Percentiles rank a stretch among this genome's conserved stretches.
phyloP scores from a whole-genome alignment of 1,140 invertebrate species.

The Batillaria attramentaria region DNA sequence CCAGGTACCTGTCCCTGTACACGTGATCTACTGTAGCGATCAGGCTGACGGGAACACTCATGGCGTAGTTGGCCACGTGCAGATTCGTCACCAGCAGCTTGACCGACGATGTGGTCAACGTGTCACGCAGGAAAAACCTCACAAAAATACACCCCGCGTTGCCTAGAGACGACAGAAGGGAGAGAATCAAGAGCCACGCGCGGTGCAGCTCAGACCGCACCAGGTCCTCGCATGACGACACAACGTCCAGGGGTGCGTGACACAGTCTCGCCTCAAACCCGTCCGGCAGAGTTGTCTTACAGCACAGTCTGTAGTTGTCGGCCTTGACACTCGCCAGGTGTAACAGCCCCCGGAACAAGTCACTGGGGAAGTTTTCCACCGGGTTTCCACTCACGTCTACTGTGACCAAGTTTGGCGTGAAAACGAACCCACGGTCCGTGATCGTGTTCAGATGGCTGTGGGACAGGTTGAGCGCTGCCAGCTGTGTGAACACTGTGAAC shows the following conservation, averaged over 20 bases:
- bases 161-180: constrained; percentile 40
- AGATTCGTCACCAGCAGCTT: constrained; percentile 52
- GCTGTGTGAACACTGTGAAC: no score
- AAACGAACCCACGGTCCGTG: no score
- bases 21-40: constrained; percentile 51
- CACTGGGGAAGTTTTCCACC: constrained; percentile 5
- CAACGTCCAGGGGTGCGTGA: constrained; percentile 34
- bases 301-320: constrained; percentile 46
- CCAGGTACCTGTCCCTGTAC: constrained; percentile 50
- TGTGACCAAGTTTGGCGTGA: neutral
- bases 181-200: constrained; percentile 45
- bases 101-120: no score
- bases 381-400: constrained; percentile 18
- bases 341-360: constrained; percentile 20
- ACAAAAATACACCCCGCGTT: constrained; percentile 48
- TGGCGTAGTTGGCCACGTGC: constrained; percentile 54
- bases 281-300: constrained; percentile 17
- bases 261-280: constrained; percentile 27
- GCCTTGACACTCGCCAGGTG: constrained; percentile 24
- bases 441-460: no score
- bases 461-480: no score
- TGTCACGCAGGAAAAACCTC: constrained; percentile 29
- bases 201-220: constrained; percentile 32
- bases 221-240: constrained; percentile 50
- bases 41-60: constrained; percentile 60